Evolutionary conservation across 2,113 vertebrate genomes (phyloP), one percentile per base, ranked within the genome.

Genomic region (Protobothrops flavoviridis): DNA sequence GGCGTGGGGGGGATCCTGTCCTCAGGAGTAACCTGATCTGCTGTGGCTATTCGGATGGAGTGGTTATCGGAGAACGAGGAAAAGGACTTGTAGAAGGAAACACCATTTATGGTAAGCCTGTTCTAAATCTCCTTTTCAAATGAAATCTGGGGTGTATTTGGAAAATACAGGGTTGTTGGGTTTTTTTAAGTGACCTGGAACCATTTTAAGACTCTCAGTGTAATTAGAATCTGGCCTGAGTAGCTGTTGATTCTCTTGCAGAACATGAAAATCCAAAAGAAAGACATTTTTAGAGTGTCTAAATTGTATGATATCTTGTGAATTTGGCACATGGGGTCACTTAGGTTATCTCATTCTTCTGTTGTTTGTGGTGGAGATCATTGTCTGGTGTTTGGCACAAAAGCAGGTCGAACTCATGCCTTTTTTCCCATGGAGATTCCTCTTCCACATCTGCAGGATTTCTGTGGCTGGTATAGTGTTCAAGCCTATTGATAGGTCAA

Each of bases 21-120:
- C 97, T 99, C 91, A 98, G 96, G 94, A 99, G 98, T 96, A 99
- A 99, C 97, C 97, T 98, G 95, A 99, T 99, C 96, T 99, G 98
- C 95, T 98, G 98, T 0, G 98, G 99, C 90, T 99, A 98, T 94
- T 99, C 98, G 0, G 99, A 99, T 0, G 98, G 98, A 0, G 98
- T 99, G 92, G 99, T 99, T 23, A 98, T 99, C 45, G 99, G 99
- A 1, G 98, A 99, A 52, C 97, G 97, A 43, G 98, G 99, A 91
- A 98, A 97, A 89, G 99, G 99, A 1, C 98, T 99, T 43, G 98
- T 99, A 4, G 98, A 99, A 96, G 98, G 98, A 90, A 99, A 99
- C 69, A 97, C 98, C 93, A 99, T 99, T 91, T 99, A 98, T 1
- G 98, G 99, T 99, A 96, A 97, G 21, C 0, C 0, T 0, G n/a